A percentile compares a stretch with the other conserved stretches of the same genome.
phyloP scores from a whole-genome alignment of 1,140 invertebrate genomes.

The Belonocnema kinseyi region DNA sequence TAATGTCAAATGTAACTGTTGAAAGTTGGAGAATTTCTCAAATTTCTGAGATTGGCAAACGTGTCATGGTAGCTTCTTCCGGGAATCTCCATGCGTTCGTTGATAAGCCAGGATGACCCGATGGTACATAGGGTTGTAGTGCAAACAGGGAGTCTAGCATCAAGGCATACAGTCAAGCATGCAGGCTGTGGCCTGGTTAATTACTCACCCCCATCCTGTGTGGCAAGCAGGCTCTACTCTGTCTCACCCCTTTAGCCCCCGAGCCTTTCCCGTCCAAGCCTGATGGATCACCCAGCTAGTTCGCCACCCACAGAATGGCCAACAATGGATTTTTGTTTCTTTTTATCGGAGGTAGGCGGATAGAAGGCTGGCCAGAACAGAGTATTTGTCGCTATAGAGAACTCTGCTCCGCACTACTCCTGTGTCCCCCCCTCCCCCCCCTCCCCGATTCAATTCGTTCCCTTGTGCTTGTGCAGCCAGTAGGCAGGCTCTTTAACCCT shows the following conservation, averaged over 20 bases:
- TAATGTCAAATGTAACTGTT: too few species aligned
- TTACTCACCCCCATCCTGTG: constrained; percentile 64
- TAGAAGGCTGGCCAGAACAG: constrained; percentile 48
- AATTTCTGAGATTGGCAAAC: not conserved
- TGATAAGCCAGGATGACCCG: constrained; percentile 5
- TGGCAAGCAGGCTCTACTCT: constrained; percentile 58
- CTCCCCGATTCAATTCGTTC: constrained; percentile 62
- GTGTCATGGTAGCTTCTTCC: not conserved
- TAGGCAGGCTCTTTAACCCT: constrained; percentile 30
- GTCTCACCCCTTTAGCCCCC: constrained; percentile 35
- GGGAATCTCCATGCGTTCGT: not conserved
- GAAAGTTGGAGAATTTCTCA: not conserved
- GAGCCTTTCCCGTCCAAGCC: constrained; percentile 48
- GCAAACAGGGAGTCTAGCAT: constrained; percentile 18
- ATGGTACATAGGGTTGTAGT: constrained; percentile 13
- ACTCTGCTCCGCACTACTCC: constrained; percentile 34
- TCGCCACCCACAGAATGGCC: constrained; percentile 72
- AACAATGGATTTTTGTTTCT: constrained; percentile 72
- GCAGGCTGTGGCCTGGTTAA: constrained; percentile 58
- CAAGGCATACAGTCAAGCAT: constrained; percentile 20
- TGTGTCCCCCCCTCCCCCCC: constrained; percentile 44
- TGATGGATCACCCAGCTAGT: constrained; percentile 70
- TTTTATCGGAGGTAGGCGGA: constrained; percentile 63
- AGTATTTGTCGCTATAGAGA: constrained; percentile 47
- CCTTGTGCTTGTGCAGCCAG: constrained; percentile 52